These are phyloP conservation scores for Dermochelys coriacea DNA, from an alignment of 2,797 vertebrate species.

Conservation along the genomic window DNA sequence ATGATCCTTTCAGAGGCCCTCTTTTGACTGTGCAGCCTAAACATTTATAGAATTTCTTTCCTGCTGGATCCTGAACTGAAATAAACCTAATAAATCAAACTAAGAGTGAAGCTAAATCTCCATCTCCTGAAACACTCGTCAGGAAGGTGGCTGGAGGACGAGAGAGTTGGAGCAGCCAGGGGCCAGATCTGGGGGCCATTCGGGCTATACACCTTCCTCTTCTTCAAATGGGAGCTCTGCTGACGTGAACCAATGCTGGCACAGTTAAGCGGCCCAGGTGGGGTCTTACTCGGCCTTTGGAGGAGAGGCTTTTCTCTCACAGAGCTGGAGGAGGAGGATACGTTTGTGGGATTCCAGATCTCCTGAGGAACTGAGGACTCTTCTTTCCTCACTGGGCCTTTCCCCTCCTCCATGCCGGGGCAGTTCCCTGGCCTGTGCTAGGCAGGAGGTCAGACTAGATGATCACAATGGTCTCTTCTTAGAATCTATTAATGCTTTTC, in stretches of 20 bases:
- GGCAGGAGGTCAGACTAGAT: neutral
- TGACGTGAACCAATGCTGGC: rapidly evolving
- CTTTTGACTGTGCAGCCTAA: rapidly evolving
- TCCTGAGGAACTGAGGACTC: neutral
- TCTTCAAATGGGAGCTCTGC: neutral
- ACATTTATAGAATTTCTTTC: rapidly evolving
- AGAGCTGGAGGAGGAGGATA: neutral
- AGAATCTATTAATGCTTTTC: neutral
- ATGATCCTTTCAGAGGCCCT: rapidly evolving
- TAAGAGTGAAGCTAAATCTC: neutral
- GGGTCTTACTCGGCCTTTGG: neutral
- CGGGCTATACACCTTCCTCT: neutral
- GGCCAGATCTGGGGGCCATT: neutral
- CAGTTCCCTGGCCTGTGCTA: neutral
- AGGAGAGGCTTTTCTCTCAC: neutral
- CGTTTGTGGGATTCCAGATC: neutral
- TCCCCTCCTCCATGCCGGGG: neutral
- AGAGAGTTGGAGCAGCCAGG: rapidly evolving
- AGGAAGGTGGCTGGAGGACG: neutral
- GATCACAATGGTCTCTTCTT: neutral
- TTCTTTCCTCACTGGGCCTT: neutral
- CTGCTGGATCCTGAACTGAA: neutral
- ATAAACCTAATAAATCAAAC: rapidly evolving
- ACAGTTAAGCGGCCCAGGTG: neutral
- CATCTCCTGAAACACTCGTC: rapidly evolving